Conservation (phyloP, 1,140 invertebrate genomes). For the Proctacanthus coquilletti region DNA sequence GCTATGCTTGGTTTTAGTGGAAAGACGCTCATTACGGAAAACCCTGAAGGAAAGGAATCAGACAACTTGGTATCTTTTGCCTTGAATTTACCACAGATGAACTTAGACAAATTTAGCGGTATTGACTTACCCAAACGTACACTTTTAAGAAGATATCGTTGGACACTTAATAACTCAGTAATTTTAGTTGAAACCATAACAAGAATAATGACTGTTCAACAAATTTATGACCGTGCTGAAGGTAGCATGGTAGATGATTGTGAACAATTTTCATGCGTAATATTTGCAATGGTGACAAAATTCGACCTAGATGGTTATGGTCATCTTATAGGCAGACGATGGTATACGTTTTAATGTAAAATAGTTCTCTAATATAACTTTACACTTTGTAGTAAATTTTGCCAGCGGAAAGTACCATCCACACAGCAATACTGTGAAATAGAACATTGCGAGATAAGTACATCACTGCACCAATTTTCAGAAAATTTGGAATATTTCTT, state of each 20-base stretch:
- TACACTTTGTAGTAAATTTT: conserved; percentile 11
- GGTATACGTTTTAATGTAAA: conserved; percentile 9
- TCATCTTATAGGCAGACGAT: conserved; percentile 15
- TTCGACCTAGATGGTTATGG: conserved; percentile 34
- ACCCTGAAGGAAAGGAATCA: conserved; percentile 20
- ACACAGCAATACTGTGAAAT: conserved; percentile 11
- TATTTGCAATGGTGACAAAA: conserved; percentile 32
- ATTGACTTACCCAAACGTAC: no score
- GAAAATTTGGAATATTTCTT: conserved; percentile 28
- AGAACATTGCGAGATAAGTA: conserved; percentile 14
- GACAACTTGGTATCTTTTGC: conserved; percentile 12
- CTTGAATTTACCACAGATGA: conserved; percentile 1
- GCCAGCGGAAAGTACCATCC: conserved; percentile 9
- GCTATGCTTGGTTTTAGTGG: conserved; percentile 18
- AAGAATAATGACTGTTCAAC: conserved; percentile 33
- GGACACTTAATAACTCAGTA: not conserved
- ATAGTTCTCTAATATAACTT: not conserved
- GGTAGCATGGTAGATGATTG: conserved; percentile 19
- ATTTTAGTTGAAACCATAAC: conserved; percentile 27
- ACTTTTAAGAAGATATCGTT: no score
- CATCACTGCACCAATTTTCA: conserved; percentile 20
- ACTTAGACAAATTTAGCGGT: conserved; percentile 11
- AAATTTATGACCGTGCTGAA: conserved; percentile 31
- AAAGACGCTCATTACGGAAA: conserved; percentile 30
- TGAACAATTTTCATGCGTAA: conserved; percentile 31